These are phyloP conservation scores for Amphilophus citrinellus DNA, from an alignment of 2,113 vertebrate species.

Conservation along the genomic window DNA sequence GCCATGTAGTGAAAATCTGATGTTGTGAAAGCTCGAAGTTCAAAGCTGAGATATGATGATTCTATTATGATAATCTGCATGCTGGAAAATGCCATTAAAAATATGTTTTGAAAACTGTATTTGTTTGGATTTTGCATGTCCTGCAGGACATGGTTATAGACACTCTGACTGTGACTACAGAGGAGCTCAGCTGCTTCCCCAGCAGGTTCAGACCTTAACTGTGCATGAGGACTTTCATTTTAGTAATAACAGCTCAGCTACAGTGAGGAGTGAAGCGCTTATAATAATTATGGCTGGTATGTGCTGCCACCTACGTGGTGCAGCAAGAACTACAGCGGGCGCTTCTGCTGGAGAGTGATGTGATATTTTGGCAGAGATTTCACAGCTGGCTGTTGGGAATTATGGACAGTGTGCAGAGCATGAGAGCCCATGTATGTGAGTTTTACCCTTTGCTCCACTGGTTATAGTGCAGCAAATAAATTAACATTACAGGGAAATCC, in stretches of 20 bases:
- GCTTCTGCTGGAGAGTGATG: slow-evolving; percentile 89
- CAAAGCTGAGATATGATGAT: background rate
- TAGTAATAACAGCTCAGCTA: background rate
- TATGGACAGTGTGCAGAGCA: slow-evolving; percentile 83
- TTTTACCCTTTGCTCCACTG: background rate
- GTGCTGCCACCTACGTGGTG: slow-evolving; percentile 78
- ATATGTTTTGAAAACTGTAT: background rate
- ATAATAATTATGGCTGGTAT: background rate
- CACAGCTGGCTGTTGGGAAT: slow-evolving; percentile 83
- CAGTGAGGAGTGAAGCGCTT: background rate
- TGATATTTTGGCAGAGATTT: slow-evolving; percentile 90
- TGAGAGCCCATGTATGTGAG: slow-evolving; percentile 87
- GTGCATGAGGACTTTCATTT: background rate
- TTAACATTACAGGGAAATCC: too few relatives aligned
- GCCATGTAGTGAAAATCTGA: too few relatives aligned
- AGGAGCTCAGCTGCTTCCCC: slow-evolving; percentile 92
- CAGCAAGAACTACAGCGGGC: slow-evolving; percentile 82
- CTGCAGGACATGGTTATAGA: slow-evolving; percentile 87
- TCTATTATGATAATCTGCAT: background rate
- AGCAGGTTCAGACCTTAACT: slow-evolving; percentile 62
- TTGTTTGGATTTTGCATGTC: slow-evolving; percentile 10
- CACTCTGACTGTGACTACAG: slow-evolving; percentile 85
- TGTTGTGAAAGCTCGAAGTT: too few relatives aligned
- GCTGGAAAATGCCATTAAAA: background rate
- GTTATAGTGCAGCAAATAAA: too few relatives aligned